Base-by-base conservation (phyloP, 2,797 vertebrate genomes). In the Gallinago nigripennis region DNA sequence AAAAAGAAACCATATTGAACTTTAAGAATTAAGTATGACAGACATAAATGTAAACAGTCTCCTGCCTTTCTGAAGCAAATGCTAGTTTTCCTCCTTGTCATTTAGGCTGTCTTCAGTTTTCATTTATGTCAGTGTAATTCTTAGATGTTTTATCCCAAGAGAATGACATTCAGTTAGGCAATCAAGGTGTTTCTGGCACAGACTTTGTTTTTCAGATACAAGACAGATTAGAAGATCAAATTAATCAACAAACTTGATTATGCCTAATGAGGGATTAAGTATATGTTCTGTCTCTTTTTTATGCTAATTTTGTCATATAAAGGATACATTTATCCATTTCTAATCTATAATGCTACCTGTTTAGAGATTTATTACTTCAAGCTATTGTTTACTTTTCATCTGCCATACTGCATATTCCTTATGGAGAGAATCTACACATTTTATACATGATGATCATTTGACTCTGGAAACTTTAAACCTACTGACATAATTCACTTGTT, bases 11-110 rank as follows among this genome's bases (percentile, higher is more conserved):
- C 41, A 12, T 78, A 79, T 72, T 95, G 86, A 92, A 86, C 83
- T 96, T 90, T 95, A 92, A 93, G 58, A 86, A 86, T 53, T 65
- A 65, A 43, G 35, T 76, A 53, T 84, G 88, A 90, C 48, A 85
- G 86, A 76, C 39, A 83, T 43, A 85, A 90, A 86, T 79, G 66
- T 46, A 93, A 90, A 92, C 63, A 94, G 41, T 33, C 37, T 92
- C 45, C 50, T 75, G 48, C 72, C 31, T 78, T 82, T 73, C 69
- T 56, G 16, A 88, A 92, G 57, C 6, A 71, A 96, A 88, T 60
- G 20, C 4, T 81, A 16, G 14, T 66, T 91, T 85, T 61, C 6
- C 5, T 9, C 18, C 30, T 46, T 46, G 39, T 87, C 56, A 70
- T 70, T 85, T 73, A 73, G n/a, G 8, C 35, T 87, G 60, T 51